Conservation (phyloP, 1,140 invertebrate genomes). For the Archegozetes longisetosus region DNA sequence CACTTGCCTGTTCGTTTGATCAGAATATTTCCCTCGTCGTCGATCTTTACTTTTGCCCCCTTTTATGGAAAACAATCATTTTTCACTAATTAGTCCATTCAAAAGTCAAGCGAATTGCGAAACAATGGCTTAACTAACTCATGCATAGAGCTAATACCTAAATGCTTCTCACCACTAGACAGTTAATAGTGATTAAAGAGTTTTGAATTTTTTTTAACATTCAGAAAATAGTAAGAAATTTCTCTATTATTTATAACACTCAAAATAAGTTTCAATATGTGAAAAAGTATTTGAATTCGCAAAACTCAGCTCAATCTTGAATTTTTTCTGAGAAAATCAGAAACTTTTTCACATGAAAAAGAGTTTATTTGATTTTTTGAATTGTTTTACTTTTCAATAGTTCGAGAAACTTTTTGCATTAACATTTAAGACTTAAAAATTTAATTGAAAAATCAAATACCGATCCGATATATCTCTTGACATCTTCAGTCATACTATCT, state of each 20-base stretch:
- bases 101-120: too few relatives aligned
- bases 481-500: constrained; percentile 74
- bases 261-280: too few relatives aligned
- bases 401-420: too few relatives aligned
- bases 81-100: neutral
- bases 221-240: too few relatives aligned
- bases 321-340: neutral
- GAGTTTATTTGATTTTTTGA: neutral
- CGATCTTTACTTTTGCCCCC: constrained; percentile 75
- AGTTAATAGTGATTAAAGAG: too few relatives aligned
- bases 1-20: constrained; percentile 79
- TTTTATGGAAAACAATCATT: neutral
- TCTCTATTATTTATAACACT: too few relatives aligned
- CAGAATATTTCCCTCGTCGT: constrained; percentile 80
- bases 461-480: constrained; percentile 74
- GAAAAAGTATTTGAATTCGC: too few relatives aligned
- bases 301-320: too few relatives aligned
- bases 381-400: neutral
- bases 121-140: too few relatives aligned
- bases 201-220: too few relatives aligned
- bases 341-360: neutral
- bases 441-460: constrained; percentile 36
- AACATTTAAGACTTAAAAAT: neutral
- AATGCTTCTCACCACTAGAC: too few relatives aligned
- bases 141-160: too few relatives aligned